Base-by-base conservation (phyloP, 2,888 invertebrate genomes). In the Tinea semifulvella region DNA sequence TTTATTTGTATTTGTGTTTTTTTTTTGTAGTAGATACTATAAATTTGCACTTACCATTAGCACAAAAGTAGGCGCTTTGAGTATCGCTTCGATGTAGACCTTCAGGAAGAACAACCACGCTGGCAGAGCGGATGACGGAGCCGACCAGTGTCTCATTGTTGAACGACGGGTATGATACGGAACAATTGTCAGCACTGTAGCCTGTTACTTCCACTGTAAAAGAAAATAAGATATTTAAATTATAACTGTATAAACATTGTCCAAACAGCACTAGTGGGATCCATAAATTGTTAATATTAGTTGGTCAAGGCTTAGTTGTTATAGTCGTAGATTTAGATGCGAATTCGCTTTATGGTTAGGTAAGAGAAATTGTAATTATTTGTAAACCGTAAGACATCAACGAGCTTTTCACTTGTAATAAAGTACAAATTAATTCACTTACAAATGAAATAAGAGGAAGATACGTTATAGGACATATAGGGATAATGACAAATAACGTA, bases 1-100 rank as follows among this genome's bases (percentile, higher is more conserved):
- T 16, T 44, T 7, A 22, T 22, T 7, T 8, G 6, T 22, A 22
- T 7, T 7, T 22, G 8, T 22, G 22, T 22, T 22, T 22, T 22
- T 22, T 22, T 22, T 7, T 22, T 22, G 22, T 7, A 8, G 8
- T 8, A 7, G 6, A 8, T 22, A 22, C 5, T 22, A 22, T n/a
- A n/a, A n/a, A n/a, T n/a, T n/a, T 5, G 14, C 27, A 58, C 66
- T 60, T 57, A 87, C 88, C 87, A 55, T 88, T 88, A 5, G 88
- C 87, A 59, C 88, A 88, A 61, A 88, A 88, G 60, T 88, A 88
- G 7, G 87, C 87, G 53, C 87, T 87, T 59, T 88, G 87, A 0
- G 87, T 87, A 52, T 86, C 86, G n/a, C 84, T 85, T 48, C 83
- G 73, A 28, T 85, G 83, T 1, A 86, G 66, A 8, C 87, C 88